phyloP scores from a whole-genome alignment of 2,888 invertebrate genomes.

The Acleris laterana region DNA sequence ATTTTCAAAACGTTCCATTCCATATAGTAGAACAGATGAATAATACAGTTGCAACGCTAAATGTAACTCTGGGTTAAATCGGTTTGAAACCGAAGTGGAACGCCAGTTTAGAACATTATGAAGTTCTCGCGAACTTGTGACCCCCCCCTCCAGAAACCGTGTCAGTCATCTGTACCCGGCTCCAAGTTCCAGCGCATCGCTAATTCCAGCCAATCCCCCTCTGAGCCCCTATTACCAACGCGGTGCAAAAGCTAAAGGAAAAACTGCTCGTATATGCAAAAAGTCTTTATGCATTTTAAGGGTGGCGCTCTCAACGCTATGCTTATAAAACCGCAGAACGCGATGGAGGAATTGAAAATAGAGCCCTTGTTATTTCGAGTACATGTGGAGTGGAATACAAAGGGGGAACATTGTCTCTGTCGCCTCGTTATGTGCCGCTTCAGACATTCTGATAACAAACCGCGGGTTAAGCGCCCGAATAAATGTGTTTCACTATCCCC shows the following conservation, averaged over 20 bases:
- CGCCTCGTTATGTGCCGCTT: conserved; percentile 75
- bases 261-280: conserved; percentile 65
- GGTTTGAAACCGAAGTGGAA: no score
- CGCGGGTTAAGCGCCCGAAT: conserved; percentile 54
- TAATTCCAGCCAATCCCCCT: conserved; percentile 34
- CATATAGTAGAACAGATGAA: no score
- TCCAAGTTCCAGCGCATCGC: conserved; percentile 12
- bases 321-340: conserved; percentile 63
- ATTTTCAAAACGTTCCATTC: no score
- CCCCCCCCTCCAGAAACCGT: background rate
- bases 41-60: no score
- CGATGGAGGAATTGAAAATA: conserved; percentile 79
- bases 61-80: no score
- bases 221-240: conserved; percentile 45
- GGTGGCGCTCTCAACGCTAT: conserved; percentile 52
- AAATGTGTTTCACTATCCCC: conserved; percentile 48
- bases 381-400: conserved; percentile 77
- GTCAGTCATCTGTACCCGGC: background rate
- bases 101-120: no score
- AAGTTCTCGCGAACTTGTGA: no score
- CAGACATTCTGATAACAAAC: conserved; percentile 79
- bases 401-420: conserved; percentile 76
- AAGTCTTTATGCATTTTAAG: conserved; percentile 68
- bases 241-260: conserved; percentile 52
- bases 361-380: conserved; percentile 82